These are phyloP conservation scores for Calycopis cecrops DNA, from an alignment of 1,140 invertebrate species.

Conservation along the genomic window DNA sequence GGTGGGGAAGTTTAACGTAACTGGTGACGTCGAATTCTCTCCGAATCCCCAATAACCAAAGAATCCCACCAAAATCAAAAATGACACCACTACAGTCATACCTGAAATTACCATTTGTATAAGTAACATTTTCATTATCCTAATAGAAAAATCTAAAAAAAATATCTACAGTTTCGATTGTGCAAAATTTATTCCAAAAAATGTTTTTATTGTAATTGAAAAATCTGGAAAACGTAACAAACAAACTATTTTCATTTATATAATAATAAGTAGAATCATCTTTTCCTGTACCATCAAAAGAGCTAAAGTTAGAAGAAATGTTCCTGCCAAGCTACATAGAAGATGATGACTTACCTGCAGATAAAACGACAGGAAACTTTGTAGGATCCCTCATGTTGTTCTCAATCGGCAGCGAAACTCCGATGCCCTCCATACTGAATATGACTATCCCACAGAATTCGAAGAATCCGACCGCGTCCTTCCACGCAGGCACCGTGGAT, in stretches of 20 bases:
- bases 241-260: no score
- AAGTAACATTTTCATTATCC: no score
- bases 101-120: conserved; percentile 26
- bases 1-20: conserved; percentile 48
- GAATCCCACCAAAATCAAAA: conserved; percentile 47
- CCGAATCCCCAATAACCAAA: conserved; percentile 58
- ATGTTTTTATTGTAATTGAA: no score
- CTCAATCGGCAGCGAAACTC: conserved; percentile 50
- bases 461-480: conserved; percentile 48
- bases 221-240: no score
- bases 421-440: conserved; percentile 55
- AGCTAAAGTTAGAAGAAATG: no score
- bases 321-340: no score
- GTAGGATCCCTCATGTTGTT: conserved; percentile 54
- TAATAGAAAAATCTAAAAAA: no score
- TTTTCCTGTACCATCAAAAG: no score
- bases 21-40: conserved; percentile 41
- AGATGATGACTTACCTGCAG: conserved; percentile 32
- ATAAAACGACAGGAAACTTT: conserved; percentile 40
- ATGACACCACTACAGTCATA: conserved; percentile 46
- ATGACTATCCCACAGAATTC: conserved; percentile 52
- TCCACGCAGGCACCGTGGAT: conserved; percentile 45
- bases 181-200: no score
- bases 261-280: no score
- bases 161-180: no score